phyloP scores from a whole-genome alignment of 2,113 vertebrate genomes.

The Atlantisia rogersi region DNA sequence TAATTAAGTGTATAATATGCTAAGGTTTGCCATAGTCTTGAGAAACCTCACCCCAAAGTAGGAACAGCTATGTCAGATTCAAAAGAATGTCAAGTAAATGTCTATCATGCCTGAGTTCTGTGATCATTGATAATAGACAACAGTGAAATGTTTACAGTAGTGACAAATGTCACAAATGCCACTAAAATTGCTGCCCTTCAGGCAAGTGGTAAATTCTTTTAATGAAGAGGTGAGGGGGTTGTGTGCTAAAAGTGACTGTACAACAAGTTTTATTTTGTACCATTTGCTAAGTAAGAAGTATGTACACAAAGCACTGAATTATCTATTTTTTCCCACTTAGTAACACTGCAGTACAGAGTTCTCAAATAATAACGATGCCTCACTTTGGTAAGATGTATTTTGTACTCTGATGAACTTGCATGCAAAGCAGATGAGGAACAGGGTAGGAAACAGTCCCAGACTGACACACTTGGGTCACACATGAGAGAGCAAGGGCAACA shows the following conservation, averaged over 20 bases:
- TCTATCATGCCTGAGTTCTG: neutral
- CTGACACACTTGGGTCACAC: neutral
- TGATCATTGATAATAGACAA: no score
- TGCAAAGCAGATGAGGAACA: neutral
- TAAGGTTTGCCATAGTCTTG: neutral
- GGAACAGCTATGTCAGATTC: neutral
- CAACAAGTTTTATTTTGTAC: neutral
- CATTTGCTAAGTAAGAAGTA: neutral
- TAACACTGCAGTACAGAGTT: neutral
- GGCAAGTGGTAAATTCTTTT: neutral
- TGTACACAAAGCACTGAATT: neutral
- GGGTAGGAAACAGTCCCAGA: neutral
- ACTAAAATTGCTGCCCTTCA: neutral
- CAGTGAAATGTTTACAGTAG: rapidly evolving
- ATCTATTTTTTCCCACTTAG: neutral
- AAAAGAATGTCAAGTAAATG: neutral
- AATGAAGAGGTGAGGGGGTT: neutral
- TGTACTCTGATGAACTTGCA: neutral
- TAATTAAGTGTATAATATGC: neutral
- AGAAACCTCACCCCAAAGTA: neutral
- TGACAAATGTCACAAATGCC: neutral
- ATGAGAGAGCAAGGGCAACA: neutral
- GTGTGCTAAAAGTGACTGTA: neutral
- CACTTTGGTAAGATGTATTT: neutral
- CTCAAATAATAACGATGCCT: neutral